Conservation (phyloP, 1,140 invertebrate genomes). For the Pseudachorutes palmiensis region DNA sequence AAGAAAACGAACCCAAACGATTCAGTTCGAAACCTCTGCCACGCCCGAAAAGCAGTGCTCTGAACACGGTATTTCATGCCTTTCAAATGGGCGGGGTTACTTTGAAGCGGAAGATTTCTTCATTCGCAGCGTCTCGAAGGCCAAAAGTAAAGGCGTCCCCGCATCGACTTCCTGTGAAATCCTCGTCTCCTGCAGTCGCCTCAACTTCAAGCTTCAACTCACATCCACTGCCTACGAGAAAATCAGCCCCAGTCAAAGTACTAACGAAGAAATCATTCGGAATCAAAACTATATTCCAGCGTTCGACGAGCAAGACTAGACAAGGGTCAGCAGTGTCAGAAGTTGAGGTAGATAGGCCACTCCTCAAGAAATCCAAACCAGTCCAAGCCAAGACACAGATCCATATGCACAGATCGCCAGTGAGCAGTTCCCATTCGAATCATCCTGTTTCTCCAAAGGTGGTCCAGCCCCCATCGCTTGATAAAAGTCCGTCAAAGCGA, state of each 20-base stretch:
- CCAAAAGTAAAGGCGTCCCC: background rate
- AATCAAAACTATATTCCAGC: background rate
- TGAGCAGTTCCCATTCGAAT: too few species aligned
- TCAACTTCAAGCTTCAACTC: background rate
- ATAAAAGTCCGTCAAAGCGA: too few species aligned
- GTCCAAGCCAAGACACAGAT: too few species aligned
- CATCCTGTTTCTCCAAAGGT: too few species aligned
- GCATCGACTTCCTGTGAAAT: background rate
- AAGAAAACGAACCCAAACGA: background rate
- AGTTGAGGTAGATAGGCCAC: background rate
- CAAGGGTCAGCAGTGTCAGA: background rate
- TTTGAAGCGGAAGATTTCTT: background rate
- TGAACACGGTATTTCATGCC: slow-evolving; percentile 24
- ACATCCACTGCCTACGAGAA: background rate
- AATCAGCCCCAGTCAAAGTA: background rate
- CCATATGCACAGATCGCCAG: too few species aligned
- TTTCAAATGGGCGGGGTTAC: slow-evolving; percentile 25
- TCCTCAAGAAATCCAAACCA: too few species aligned
- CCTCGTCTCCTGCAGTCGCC: background rate
- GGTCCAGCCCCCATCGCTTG: too few species aligned
- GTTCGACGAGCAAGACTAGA: background rate
- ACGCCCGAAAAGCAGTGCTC: background rate
- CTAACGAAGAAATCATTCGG: background rate
- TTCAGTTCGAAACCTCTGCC: background rate
- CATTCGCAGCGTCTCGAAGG: background rate